Base-by-base conservation (phyloP, 2,888 invertebrate genomes). In the Erebia palarica region DNA sequence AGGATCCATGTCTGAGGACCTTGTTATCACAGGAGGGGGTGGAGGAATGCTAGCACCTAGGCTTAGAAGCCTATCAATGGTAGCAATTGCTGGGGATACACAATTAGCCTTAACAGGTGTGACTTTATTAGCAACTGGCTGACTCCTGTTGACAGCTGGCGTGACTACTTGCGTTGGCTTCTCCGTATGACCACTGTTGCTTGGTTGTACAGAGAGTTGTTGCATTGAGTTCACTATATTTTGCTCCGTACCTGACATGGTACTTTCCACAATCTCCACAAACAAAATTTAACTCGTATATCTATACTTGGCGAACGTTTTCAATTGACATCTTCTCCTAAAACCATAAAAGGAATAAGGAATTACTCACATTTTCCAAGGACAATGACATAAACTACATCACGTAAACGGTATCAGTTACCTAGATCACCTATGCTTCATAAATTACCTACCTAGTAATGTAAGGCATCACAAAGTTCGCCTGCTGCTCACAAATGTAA, bases 181-280 rank as follows among this genome's bases (percentile, higher is more conserved):
- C 77, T 93, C 92, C 78, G 89, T 90, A 77, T 80, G 86, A 77
- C 87, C 90, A 88, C 92, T 91, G 80, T 85, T 87, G 77, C 86
- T 86, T 78, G 92, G 87, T 85, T 93, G 93, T 82, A 93, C 85
- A 76, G 92, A 92, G 85, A 93, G 87, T 86, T 93, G 93, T 87
- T 92, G 93, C 89, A 93, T 85, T 79, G 92, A 92, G 87, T 92
- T 92, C 82, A 91, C 87, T 84, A 93, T 86, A 86, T 89, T 91
- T 79, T 91, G 92, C 91, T 93, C 93, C 78, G 91, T 89, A 91
- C 92, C 91, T 86, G 93, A 93, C 93, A 93, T 93, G 91, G 88
- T 93, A 92, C 91, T 87, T 85, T 84, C 80, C 81, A 84, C 83
- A 78, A 77, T 78, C 78, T 70, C 47, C 65, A 65, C 72, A 16